Base-by-base conservation (phyloP, 2,113 vertebrate genomes). In the Colius striatus region DNA sequence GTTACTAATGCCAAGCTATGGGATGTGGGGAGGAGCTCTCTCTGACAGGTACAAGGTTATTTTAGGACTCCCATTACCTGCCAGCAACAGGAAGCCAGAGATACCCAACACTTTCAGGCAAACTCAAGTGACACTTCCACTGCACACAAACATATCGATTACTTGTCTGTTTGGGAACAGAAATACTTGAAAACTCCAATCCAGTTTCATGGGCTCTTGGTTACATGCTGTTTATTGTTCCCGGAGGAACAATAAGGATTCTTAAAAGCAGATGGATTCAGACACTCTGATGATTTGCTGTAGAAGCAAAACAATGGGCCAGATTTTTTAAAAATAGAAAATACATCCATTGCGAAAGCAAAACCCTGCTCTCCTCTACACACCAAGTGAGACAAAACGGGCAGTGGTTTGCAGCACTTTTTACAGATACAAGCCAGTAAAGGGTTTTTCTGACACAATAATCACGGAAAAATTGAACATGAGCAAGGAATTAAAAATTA, bases 211-310 rank as follows among this genome's bases (percentile, higher is more conserved):
- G 7, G 72, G 25, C 54, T 84, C 38, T 96, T 94, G 94, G 83
- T 95, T 75, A 83, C 65, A 78, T 47, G 48, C 83, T 94, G 82
- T 95, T 97, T 96, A 96, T 78, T 93, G 83, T 88, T 92, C 94
- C 90, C 57, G 0, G 54, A 84, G 95, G 88, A 93, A 92, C 92
- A 95, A 84, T 93, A 96, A 93, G 73, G 65, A 88, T 89, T 92
- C 94, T 89, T 87, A 78, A 93, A 95, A 97, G 95, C 94, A 94
- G 93, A 95, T 94, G 92, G 79, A 47, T 50, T 92, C 84, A 93
- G 55, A 94, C 1, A 1, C 68, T 86, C 83, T 53, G 65, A 73
- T 92, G 87, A 89, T 86, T 93, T 92, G 76, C 68, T 90, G 45
- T 72, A 86, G 85, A 71, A 89, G 85, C 3, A 86, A 87, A 92